phyloP scores from a whole-genome alignment of 2,797 vertebrate species.

The Diglossa cyanea region DNA sequence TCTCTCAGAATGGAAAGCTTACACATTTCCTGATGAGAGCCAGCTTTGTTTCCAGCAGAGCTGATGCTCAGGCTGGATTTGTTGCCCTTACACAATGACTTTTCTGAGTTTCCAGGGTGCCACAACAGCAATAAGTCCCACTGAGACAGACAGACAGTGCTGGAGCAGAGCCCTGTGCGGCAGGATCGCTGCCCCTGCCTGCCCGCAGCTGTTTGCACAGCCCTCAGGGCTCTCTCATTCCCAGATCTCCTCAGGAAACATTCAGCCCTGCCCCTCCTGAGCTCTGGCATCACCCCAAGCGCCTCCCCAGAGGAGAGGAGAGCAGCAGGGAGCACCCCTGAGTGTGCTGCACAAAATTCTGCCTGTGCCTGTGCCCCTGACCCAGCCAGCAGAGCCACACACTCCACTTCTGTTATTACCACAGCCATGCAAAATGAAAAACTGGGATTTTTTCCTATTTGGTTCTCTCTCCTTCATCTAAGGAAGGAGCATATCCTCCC shows the following conservation, averaged over 20 bases:
- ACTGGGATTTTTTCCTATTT: background rate
- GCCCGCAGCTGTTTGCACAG: background rate
- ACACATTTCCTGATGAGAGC: background rate
- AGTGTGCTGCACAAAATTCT: background rate
- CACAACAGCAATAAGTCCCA: fast-evolving
- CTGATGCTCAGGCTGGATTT: background rate
- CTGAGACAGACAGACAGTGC: background rate
- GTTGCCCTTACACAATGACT: background rate
- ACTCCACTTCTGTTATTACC: background rate
- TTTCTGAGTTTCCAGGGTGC: background rate
- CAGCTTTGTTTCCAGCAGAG: background rate
- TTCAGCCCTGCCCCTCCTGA: background rate
- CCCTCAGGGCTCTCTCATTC: background rate
- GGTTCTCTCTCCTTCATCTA: background rate
- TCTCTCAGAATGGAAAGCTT: background rate
- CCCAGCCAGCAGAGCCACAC: background rate
- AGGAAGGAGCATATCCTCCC: background rate
- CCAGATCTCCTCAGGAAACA: background rate
- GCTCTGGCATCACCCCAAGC: background rate
- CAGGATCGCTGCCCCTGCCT: background rate
- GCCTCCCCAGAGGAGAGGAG: background rate
- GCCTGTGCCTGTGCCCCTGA: background rate
- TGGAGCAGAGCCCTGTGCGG: background rate
- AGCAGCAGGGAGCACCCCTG: background rate
- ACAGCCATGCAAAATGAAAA: background rate